Base-by-base conservation (phyloP, 2,888 invertebrate species). In the Gerosis bhagava region DNA sequence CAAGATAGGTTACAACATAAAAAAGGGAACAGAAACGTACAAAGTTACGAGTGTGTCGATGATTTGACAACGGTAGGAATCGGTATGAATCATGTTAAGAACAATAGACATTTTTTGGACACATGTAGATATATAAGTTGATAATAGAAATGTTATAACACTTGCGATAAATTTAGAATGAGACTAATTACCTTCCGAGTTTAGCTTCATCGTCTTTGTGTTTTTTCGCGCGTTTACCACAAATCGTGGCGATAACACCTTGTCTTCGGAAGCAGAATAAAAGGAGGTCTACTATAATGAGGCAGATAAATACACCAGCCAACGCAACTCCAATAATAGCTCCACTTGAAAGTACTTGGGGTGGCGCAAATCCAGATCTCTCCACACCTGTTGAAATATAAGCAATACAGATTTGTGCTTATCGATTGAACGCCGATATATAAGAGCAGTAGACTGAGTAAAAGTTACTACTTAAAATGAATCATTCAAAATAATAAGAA, bases 251-350 rank as follows among this genome's bases (percentile, higher is more conserved):
- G 64, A 94, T 90, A 21, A 94, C 91, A 29, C 94, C 94, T 67
- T 93, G 90, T 43, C 91, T 79, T 66, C 91, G 90, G 54, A 91
- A 81, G 90, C 93, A 86, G 75, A 94, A 94, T 71, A 97, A 96
- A 25, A 95, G 91, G 5, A 97, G 89, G 73, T 98, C 98, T 62
- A 98, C 93, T 56, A 98, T 89, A 62, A 98, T 83, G 51, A 97
- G 89, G 54, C 97, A 91, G 56, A 96, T 83, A 39, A 96, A 90
- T 32, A 97, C 92, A 34, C 96, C 94, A 28, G 94, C 94, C 50
- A 97, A 90, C 21, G 97, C 95, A 62, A 97, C 93, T 53, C 95
- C 96, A 61, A 97, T 94, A 63, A 98, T 95, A 47, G 95, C 92
- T 8, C 93, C 92, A 63, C 93, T 94, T 59, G 93, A 93, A 53